Evolutionary conservation across 2,797 vertebrate genomes (phyloP).

Genomic region (Toxotes lorentzi): DNA sequence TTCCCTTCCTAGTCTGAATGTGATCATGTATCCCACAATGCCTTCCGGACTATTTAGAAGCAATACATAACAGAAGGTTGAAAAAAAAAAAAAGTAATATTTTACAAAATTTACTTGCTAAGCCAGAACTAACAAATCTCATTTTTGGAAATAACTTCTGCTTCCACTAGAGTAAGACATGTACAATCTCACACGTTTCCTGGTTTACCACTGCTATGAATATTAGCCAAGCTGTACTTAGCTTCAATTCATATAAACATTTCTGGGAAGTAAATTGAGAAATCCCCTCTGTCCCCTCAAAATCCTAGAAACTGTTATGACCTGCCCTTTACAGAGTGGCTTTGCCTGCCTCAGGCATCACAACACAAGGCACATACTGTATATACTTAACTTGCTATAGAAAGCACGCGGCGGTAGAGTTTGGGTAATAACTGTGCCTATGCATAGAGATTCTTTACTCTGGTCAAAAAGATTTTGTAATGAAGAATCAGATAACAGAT

Average conservation of each 20-base stretch:
- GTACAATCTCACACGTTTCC: neutral
- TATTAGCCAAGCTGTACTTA: neutral
- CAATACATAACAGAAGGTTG: neutral
- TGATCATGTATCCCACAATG: neutral
- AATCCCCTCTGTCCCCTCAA: neutral
- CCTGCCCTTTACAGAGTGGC: neutral
- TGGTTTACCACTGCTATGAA: neutral
- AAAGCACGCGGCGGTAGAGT: neutral
- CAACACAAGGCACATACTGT: neutral
- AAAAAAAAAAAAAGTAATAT: neutral
- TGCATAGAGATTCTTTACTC: neutral
- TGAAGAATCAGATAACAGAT: neutral
- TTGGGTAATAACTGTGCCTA: neutral
- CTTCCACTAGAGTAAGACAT: neutral
- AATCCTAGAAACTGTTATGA: neutral
- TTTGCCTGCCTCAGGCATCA: neutral
- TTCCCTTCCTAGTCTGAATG: neutral
- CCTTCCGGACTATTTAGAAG: neutral
- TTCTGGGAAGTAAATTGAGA: neutral
- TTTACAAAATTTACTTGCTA: neutral
- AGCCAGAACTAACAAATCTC: neutral
- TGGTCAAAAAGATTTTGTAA: neutral
- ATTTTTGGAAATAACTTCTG: neutral
- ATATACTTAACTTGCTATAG: neutral
- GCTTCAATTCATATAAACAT: neutral